Evolutionary conservation across 1,140 invertebrate genomes (phyloP), one percentile per base, ranked within the genome.

Genomic region (Macrobrachium nipponense): DNA sequence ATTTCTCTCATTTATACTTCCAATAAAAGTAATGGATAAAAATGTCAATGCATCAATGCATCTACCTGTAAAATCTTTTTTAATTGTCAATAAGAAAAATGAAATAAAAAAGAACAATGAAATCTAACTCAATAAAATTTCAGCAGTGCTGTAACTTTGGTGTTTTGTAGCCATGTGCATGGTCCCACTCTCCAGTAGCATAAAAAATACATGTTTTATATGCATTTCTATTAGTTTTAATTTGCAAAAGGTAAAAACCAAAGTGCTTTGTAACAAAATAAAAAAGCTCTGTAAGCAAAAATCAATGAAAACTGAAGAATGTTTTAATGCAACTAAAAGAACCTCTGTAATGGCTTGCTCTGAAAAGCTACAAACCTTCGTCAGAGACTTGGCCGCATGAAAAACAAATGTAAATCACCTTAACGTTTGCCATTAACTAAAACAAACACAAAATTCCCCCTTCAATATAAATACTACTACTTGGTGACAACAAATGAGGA

Each of bases 331-430:
- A 64, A 15, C 23, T 64, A 62, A 79, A n/a, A 23, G 23, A 61
- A 64, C 8, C n/a, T 60, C 27, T 36, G 14, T 23, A 73, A 18
- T 76, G 27, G 59, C 23, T 82, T 61, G 73, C 60, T 59, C 73
- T 23, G 62, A 58, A 62, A 12, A 27, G 20, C 95, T 93, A n/a
- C 97, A 90, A 17, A 96, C 96, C 90, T 96, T 96, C 44, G 96
- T 95, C 17, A 97, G 91, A 27, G 95, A 97, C 92, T 99, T 99
- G 58, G 97, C 98, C 44, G 97, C 97, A 91, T 98, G 97, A n/a
- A 99, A 93, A 72, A 98, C 95, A 3, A 97, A 97, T 0, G 97
- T 97, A 85, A 18, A 58, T 51, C 20, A 59, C 51, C 75, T 78
- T 78, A 84, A 85, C 58, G 23, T 43, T n/a, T 70, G 20, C 68